Percentiles rank a stretch among this genome's conserved stretches.
Conservation (phyloP, 2,888 invertebrate genomes). For the Icerya purchasi region DNA sequence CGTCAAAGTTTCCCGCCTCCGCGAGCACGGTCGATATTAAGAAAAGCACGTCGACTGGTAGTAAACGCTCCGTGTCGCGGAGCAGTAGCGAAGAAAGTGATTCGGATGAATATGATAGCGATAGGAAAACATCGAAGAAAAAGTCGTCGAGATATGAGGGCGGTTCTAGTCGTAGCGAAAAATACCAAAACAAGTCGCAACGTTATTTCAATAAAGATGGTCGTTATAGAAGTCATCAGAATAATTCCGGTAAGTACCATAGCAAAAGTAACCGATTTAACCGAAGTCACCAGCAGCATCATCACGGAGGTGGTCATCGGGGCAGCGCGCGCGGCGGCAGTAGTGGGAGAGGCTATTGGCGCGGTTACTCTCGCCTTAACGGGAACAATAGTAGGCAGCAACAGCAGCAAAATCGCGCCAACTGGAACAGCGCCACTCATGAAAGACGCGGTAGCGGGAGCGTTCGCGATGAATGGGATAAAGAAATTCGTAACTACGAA, state of each 20-base stretch:
- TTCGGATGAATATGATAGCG: background rate
- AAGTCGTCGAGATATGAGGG: background rate
- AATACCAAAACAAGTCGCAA: background rate
- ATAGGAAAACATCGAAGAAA: background rate
- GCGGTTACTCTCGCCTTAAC: background rate
- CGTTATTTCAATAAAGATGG: background rate
- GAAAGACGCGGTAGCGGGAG: background rate
- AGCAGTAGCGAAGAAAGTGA: background rate
- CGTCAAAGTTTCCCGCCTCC: conserved; percentile 6
- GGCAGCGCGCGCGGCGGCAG: conserved; percentile 4
- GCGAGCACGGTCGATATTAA: background rate
- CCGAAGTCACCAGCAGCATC: background rate
- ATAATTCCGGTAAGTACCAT: background rate
- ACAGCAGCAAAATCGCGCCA: conserved; percentile 1
- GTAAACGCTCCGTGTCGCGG: background rate
- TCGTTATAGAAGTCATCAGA: conserved; percentile 2
- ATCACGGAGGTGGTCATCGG: background rate
- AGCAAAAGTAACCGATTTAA: background rate
- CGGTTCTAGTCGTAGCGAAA: background rate
- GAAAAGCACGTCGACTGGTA: conserved; percentile 2
- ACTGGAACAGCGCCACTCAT: background rate
- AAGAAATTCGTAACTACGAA: background rate
- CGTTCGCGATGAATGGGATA: conserved; percentile 2
- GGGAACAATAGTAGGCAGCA: background rate
- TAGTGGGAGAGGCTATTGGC: conserved; percentile 6